Percentiles rank a stretch among this genome's conserved stretches.
Evolutionary conservation across 2,888 invertebrate species (phyloP).

Genomic region (Diadegma fenestrale): DNA sequence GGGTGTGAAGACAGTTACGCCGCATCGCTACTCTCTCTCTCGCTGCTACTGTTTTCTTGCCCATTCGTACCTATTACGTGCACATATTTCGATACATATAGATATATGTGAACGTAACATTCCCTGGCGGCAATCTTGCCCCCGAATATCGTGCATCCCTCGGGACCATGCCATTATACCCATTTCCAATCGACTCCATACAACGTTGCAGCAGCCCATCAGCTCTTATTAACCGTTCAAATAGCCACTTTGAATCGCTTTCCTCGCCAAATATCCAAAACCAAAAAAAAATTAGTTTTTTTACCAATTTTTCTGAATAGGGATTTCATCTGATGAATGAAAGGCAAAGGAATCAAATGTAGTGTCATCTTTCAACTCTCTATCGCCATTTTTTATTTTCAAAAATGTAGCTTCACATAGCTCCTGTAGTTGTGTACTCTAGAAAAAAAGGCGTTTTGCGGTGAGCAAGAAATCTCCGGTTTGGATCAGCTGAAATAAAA

Average conservation of each 20-base stretch:
- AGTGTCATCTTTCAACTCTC: too few relatives aligned
- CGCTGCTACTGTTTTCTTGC: constrained; percentile 40
- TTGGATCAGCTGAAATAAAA: too few relatives aligned
- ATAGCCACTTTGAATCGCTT: neutral
- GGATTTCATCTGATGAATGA: too few relatives aligned
- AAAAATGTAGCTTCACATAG: too few relatives aligned
- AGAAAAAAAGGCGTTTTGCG: too few relatives aligned
- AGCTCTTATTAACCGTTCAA: constrained; percentile 21
- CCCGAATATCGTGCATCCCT: neutral
- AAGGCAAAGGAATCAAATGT: too few relatives aligned
- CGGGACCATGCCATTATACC: neutral
- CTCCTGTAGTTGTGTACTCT: too few relatives aligned
- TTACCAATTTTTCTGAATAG: too few relatives aligned
- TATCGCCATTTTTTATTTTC: too few relatives aligned
- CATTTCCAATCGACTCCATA: constrained; percentile 17
- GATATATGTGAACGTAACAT: constrained; percentile 8
- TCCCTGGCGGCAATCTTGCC: constrained; percentile 33
- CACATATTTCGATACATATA: constrained; percentile 14
- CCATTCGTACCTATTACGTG: constrained; percentile 29
- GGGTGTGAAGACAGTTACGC: constrained; percentile 63
- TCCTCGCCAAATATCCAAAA: too few relatives aligned
- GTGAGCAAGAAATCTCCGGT: too few relatives aligned
- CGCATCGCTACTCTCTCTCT: constrained; percentile 70
- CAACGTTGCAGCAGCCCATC: neutral
- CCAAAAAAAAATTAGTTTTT: too few relatives aligned